Evolutionary conservation across 2,113 vertebrate species (phyloP).

Genomic region (Pardalotus punctatus): DNA sequence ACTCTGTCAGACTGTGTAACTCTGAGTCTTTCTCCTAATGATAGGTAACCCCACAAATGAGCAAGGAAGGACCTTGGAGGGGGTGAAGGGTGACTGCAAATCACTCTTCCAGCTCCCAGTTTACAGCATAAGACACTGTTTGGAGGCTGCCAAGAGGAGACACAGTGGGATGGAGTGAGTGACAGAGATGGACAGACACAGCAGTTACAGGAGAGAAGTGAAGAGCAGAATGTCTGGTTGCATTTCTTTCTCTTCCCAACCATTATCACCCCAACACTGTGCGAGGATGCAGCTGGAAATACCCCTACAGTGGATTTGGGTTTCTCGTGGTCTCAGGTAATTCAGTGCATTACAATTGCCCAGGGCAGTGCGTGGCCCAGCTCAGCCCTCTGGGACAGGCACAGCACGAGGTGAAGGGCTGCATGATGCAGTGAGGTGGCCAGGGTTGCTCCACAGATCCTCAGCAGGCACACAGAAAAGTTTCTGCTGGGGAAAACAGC

Average conservation of each 20-base stretch:
- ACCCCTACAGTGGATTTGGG: background rate
- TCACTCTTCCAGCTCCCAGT: background rate
- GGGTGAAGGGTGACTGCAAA: background rate
- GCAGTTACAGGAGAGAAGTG: background rate
- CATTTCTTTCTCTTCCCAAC: background rate
- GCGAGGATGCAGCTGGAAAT: background rate
- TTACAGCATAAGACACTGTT: background rate
- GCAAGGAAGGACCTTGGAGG: background rate
- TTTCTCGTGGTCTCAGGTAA: background rate
- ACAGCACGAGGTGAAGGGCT: background rate
- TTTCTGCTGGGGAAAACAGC: background rate
- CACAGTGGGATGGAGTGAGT: background rate
- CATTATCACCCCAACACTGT: fast-evolving
- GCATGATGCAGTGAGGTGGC: background rate
- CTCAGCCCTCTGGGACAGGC: background rate
- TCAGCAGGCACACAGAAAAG: background rate
- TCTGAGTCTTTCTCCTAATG: background rate
- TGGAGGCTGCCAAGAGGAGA: background rate
- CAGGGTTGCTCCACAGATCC: background rate
- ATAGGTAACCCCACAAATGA: background rate
- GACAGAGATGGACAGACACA: background rate
- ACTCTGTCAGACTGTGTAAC: background rate
- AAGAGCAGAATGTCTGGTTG: background rate
- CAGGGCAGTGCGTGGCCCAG: fast-evolving
- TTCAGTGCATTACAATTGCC: background rate